phyloP scores from a whole-genome alignment of 1,140 invertebrate species.

The Homalodisca vitripennis region DNA sequence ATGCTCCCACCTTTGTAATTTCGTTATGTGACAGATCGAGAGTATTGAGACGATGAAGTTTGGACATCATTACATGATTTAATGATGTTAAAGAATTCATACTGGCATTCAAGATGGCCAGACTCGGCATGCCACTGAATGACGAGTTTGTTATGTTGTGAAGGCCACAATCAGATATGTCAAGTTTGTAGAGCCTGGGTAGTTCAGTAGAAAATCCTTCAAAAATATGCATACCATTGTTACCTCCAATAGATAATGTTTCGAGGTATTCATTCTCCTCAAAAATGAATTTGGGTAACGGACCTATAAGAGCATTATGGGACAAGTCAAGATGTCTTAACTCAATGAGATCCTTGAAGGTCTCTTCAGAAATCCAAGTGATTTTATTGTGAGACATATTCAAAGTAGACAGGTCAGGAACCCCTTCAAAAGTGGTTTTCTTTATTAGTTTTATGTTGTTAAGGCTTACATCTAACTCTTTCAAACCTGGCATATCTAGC shows the following conservation, averaged over 20 bases:
- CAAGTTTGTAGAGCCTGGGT: conserved; percentile 60
- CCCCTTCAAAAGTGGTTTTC: conserved; percentile 61
- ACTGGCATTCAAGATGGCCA: conserved; percentile 61
- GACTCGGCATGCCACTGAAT: conserved; percentile 63
- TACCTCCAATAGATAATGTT: conserved; percentile 63
- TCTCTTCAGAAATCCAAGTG: conserved; percentile 62
- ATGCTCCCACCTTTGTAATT: conserved; percentile 55
- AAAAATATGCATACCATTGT: conserved; percentile 58
- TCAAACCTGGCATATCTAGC: conserved; percentile 54
- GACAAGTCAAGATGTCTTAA: conserved; percentile 66
- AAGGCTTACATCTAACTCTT: conserved; percentile 61
- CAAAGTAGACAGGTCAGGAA: conserved; percentile 60
- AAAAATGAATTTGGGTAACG: conserved; percentile 62
- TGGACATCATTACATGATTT: conserved; percentile 48
- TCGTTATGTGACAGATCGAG: conserved; percentile 68
- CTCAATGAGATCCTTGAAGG: conserved; percentile 59
- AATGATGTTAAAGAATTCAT: conserved; percentile 51
- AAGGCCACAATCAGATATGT: conserved; percentile 66
- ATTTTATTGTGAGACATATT: conserved; percentile 62
- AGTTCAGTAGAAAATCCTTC: conserved; percentile 57
- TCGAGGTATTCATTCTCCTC: conserved; percentile 64
- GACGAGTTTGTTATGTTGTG: conserved; percentile 58
- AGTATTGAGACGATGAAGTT: conserved; percentile 57
- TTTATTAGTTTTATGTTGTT: conserved; percentile 61
- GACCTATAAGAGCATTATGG: conserved; percentile 59